Base-by-base conservation (phyloP, 2,113 vertebrate species). In the Pholis gunnellus region DNA sequence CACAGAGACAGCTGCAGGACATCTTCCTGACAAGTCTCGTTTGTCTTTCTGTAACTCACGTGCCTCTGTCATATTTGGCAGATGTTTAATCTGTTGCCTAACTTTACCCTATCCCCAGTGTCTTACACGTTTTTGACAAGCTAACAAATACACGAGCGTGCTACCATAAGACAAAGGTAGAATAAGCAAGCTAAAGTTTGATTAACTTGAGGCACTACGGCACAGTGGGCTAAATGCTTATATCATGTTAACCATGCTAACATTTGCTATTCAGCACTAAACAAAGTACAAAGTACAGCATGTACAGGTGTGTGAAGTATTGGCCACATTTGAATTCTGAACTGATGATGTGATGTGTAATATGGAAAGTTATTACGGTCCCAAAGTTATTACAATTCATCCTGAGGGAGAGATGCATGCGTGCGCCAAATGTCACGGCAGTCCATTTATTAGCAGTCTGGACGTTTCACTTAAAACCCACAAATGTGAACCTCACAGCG, bases 11-110 rank as follows among this genome's bases (percentile, higher is more conserved):
- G 22, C 27, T n/a, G 36, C 1, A 46, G 50, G 38, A 46, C 50
- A 77, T 70, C 20, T 70, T 46, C 9, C 22, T 25, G 52, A 54
- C 56, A 56, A 22, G 48, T 76, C 25, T 31, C 10, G 31, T 65
- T 76, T 52, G 9, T 29, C 54, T 40, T 10, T 54, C 48, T 71
- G 48, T 11, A 34, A 20, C 56, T 74, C 27, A 22, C 20, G 34
- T 46, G 25, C 15, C 15, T 57, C n/a, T 44, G 52, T 18, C 42
- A 25, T 36, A 34, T 29, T 54, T 65, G 34, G 17, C 60, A 65
- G 3, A 13, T 65, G 29, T 7, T 64, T 8, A 13, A 52, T 31
- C 22, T 60, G 31, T 20, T 46, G 22, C 2, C 48, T 48, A 18
- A 25, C 22, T 27, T 52, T 1, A 25, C 11, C 2, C n/a, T 2